Evolutionary conservation across 2,113 vertebrate species (phyloP), one percentile per base, ranked within the genome.

Genomic region (Sclerurus mexicanus): DNA sequence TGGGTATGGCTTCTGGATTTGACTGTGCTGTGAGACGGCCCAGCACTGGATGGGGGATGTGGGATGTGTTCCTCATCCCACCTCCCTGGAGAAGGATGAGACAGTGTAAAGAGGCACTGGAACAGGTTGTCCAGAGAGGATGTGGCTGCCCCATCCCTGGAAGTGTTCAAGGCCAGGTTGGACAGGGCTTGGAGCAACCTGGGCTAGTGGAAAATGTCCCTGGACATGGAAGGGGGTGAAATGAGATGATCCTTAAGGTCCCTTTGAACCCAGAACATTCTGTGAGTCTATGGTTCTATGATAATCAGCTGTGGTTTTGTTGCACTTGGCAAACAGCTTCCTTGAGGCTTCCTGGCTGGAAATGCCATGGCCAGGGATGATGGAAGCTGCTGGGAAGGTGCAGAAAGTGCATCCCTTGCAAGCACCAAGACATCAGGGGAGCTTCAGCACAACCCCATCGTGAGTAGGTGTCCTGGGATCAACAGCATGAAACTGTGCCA

Each of bases 1-100:
- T 3, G 12, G 24, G 39, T 62, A 8, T 4, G 10, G 60, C 27
- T 52, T 22, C 63, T 3, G 8, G 12, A 1, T 72, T 42, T 55
- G 71, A 8, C n/a, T 0, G 42, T 14, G 0, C 31, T 0, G 2
- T 12, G 71, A 68, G 10, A 33, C 23, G 30, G 69, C 13, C 63
- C 31, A 1, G 63, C 22, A 4, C 10, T 42, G 6, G 1, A 1
- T 2, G 10, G 3, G 40, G 67, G 10, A 5, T 19, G 22, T 55
- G 86, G 42, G 8, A 3, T 24, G 60, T 56, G 64, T 8, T 80
- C 73, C 69, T 91, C 68, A 74, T 3, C 25, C 24, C 9, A 14
- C 0, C 0, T 17, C 59, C 40, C 81, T 28, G 28, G 20, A 58
- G 50, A 8, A 83, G 33, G n/a, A 42, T 12, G 31, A 42, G 49